These are phyloP conservation scores for Aphaenogaster ashmeadi DNA, from an alignment of 1,140 invertebrate genomes.

Conservation along the genomic window DNA sequence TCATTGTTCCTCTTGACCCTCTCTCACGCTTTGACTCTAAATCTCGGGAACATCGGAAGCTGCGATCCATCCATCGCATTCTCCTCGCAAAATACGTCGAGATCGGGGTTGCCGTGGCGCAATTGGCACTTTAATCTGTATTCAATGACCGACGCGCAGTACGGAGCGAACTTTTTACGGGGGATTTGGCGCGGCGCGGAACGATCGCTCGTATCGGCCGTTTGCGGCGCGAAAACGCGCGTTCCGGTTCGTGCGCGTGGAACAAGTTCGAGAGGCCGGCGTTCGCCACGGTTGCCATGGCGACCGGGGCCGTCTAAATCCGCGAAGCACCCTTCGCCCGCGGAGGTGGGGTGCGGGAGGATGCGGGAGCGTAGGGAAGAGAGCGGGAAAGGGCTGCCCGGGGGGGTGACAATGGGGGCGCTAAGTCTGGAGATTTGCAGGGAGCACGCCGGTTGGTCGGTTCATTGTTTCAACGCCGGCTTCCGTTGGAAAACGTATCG, in stretches of 20 bases:
- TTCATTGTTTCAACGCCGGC: constrained; percentile 85
- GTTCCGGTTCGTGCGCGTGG: constrained; percentile 58
- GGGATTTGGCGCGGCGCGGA: constrained; percentile 54
- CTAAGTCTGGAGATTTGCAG: constrained; percentile 85
- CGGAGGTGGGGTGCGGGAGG: constrained; percentile 30
- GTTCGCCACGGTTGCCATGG: constrained; percentile 82
- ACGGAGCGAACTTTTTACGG: constrained; percentile 62
- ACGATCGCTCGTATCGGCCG: constrained; percentile 61
- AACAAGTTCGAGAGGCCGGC: constrained; percentile 76
- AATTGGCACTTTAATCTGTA: constrained; percentile 65
- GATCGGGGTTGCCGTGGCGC: constrained; percentile 24
- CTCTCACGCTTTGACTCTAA: neutral
- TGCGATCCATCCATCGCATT: constrained; percentile 15
- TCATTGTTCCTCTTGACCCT: neutral
- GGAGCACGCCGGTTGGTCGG: constrained; percentile 85
- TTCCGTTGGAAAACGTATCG: constrained; percentile 75
- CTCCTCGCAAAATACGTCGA: constrained; percentile 24
- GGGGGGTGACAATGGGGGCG: constrained; percentile 78
- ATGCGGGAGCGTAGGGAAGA: constrained; percentile 48
- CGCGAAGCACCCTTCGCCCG: constrained; percentile 80
- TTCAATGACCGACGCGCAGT: constrained; percentile 58
- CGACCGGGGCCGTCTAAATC: constrained; percentile 84
- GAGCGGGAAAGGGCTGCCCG: constrained; percentile 42
- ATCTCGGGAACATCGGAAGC: neutral
- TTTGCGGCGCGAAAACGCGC: constrained; percentile 45